Base-by-base conservation (phyloP, 2,888 invertebrate species). In the Nebria salina region DNA sequence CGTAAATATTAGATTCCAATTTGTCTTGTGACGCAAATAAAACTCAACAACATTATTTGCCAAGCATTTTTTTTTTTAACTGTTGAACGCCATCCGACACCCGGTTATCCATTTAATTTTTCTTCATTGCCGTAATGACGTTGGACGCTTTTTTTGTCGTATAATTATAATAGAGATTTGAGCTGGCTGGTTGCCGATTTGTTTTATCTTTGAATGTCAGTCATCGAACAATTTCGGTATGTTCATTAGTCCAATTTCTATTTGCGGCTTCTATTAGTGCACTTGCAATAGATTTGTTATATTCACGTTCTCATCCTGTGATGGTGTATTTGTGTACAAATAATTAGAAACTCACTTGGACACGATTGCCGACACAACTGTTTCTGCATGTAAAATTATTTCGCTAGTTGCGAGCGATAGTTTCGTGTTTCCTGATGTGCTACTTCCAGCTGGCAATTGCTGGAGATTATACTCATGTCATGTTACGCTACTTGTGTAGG, bases 201-300 rank as follows among this genome's bases (percentile, higher is more conserved):
- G 70, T 70, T 25, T 54, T 54, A 8, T 26, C 70, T 70, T 70
- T 34, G 70, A 70, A 34, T 70, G 70, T 70, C 70, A 70, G 26
- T 70, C 70, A 70, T 70, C 70, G 70, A 70, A 70, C 70, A 70
- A 70, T 70, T 70, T 70, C 70, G 70, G 70, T 70, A 70, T 70
- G 70, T 70, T 70, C 70, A 70, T 70, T 70, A 70, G 70, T 70
- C 70, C 70, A 70, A 70, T 70, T 68, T 70, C 70, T 70, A 70
- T 70, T 70, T 70, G 70, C 34, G 70, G 70, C 25, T 70, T 70
- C 70, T 26, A 34, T 70, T 70, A 70, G 26, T 70, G 6, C 70
- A 70, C 34, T 70, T 70, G 70, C 70, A 13, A 26, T 70, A 70
- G 70, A 70, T 70, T 70, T 70, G 70, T 70, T 70, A 70, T 70